phyloP scores from a whole-genome alignment of 2,888 invertebrate genomes.

The Pelosia muscerda region DNA sequence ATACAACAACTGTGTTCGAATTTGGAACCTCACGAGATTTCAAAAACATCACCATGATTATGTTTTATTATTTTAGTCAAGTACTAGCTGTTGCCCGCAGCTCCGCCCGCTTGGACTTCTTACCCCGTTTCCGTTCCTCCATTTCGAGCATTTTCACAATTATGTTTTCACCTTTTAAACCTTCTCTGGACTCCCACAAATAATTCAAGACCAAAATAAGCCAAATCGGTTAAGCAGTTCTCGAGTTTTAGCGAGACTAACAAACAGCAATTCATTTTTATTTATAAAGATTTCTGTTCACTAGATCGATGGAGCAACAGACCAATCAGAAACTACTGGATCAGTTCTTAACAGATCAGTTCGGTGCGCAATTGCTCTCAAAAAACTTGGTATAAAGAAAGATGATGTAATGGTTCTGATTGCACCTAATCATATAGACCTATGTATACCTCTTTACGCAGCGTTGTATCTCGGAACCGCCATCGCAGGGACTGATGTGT shows the following conservation, averaged over 20 bases:
- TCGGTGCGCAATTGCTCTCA: slow-evolving; percentile 60
- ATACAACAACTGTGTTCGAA: background rate
- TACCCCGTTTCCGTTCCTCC: no score
- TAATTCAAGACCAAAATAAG: no score
- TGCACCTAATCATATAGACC: slow-evolving; percentile 76
- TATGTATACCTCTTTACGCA: slow-evolving; percentile 77
- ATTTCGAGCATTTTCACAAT: no score
- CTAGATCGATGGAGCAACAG: slow-evolving; percentile 52
- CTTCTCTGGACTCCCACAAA: no score
- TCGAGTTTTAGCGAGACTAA: no score
- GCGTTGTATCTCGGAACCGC: slow-evolving; percentile 75
- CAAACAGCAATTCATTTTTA: no score
- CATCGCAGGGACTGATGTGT: slow-evolving; percentile 62
- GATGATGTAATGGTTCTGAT: slow-evolving; percentile 80
- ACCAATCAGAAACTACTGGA: slow-evolving; percentile 40
- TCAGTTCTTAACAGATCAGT: slow-evolving; percentile 40
- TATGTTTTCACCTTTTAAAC: no score
- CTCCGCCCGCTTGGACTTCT: no score
- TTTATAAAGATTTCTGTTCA: background rate
- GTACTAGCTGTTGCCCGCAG: no score
- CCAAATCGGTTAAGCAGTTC: no score
- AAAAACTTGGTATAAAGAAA: slow-evolving; percentile 64
- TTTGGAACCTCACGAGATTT: background rate
- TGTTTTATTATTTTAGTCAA: no score
- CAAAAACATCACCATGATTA: background rate